Percentiles rank a stretch among this genome's conserved stretches.
Conservation (phyloP, 2,888 invertebrate genomes). For the Lochmaea capreae region DNA sequence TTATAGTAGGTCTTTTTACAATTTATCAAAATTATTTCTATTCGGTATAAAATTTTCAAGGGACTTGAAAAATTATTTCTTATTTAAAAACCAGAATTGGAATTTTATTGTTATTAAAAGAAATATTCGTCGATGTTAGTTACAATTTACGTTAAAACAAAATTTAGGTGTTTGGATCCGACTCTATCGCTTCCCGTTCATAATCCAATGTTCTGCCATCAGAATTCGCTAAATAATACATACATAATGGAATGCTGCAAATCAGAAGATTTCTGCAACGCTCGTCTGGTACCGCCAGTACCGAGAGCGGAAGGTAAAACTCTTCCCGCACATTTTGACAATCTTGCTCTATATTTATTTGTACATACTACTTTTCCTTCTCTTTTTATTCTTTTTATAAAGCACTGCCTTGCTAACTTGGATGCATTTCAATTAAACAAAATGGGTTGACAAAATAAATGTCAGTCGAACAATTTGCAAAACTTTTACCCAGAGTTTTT, state of each 20-base stretch:
- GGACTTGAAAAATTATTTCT: no score
- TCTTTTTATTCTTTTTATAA: slow-evolving; percentile 26
- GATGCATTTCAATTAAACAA: slow-evolving; percentile 30
- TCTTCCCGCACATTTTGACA: slow-evolving; percentile 28
- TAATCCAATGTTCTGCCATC: slow-evolving; percentile 86
- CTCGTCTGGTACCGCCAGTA: slow-evolving; percentile 75
- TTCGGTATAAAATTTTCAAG: no score
- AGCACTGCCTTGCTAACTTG: slow-evolving; percentile 42
- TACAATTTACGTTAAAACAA: slow-evolving; percentile 42
- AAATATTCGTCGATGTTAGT: not conserved
- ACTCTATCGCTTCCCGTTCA: slow-evolving; percentile 80
- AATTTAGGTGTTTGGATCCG: slow-evolving; percentile 80
- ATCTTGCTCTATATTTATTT: slow-evolving; percentile 31
- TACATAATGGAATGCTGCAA: slow-evolving; percentile 87
- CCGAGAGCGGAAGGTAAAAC: slow-evolving; percentile 77
- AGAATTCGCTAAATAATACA: slow-evolving; percentile 79
- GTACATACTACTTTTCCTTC: slow-evolving; percentile 44
- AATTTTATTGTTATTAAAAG: slow-evolving; percentile 35
- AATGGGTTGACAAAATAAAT: slow-evolving; percentile 19
- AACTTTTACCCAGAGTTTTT: no score
- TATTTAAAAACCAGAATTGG: slow-evolving; percentile 32
- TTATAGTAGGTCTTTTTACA: no score
- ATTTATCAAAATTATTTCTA: no score
- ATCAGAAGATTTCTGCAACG: slow-evolving; percentile 80
- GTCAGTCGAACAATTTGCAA: not conserved